Conservation (phyloP, 2,113 vertebrate species). For the Varanus salvator region DNA sequence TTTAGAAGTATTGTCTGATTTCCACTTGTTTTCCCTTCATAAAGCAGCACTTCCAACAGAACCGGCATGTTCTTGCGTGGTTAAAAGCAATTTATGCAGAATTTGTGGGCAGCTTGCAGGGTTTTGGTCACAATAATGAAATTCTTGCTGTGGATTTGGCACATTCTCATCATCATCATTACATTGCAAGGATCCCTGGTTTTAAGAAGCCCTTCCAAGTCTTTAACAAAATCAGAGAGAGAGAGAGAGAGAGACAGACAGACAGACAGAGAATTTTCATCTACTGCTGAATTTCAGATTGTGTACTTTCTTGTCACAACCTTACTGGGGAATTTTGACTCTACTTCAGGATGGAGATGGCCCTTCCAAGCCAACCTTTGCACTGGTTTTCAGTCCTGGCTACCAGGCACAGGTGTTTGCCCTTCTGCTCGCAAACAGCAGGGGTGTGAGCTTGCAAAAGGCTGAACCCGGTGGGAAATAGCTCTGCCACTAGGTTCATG, state of each 20-base stretch:
- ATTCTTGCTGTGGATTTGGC: too few relatives aligned
- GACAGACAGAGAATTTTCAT: too few relatives aligned
- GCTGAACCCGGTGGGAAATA: background rate
- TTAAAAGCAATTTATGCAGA: background rate
- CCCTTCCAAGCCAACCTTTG: background rate
- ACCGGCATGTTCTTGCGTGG: background rate
- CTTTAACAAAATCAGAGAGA: too few relatives aligned
- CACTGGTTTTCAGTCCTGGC: background rate
- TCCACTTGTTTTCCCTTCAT: background rate
- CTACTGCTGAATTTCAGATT: too few relatives aligned
- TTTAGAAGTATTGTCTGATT: background rate
- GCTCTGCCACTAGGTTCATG: fast-evolving
- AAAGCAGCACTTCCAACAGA: background rate
- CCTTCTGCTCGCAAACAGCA: fast-evolving
- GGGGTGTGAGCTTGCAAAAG: background rate
- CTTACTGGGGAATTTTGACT: background rate
- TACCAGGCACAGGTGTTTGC: background rate
- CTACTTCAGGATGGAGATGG: too few relatives aligned
- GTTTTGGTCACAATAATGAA: too few relatives aligned
- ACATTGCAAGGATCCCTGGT: too few relatives aligned
- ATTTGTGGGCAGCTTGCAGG: too few relatives aligned
- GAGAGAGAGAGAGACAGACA: too few relatives aligned
- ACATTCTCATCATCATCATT: too few relatives aligned
- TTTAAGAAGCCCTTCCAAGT: too few relatives aligned
- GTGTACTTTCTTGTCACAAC: background rate